Evolutionary conservation across 2,888 invertebrate genomes (phyloP).

Genomic region (Cephus pygmeus): DNA sequence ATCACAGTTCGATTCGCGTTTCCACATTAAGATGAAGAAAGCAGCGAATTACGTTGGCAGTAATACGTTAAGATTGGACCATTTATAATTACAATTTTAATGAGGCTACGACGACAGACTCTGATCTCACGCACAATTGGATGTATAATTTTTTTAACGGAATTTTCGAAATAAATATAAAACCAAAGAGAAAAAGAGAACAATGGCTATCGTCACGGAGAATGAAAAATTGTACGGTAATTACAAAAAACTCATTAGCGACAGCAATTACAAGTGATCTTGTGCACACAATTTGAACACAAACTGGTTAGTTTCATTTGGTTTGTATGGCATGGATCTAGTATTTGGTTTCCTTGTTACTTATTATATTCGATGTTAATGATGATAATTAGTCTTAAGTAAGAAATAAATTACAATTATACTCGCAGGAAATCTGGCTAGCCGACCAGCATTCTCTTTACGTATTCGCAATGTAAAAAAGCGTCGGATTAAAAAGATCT

Average conservation of each 20-base stretch:
- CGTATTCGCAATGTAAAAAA: slow-evolving; percentile 30
- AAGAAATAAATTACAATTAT: slow-evolving; percentile 46
- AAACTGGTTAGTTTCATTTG: slow-evolving; percentile 63
- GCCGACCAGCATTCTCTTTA: slow-evolving; percentile 33
- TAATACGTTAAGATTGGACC: not conserved
- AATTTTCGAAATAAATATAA: not conserved
- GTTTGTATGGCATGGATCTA: slow-evolving; percentile 64
- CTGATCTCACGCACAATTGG: not conserved
- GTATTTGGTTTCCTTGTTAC: slow-evolving; percentile 60
- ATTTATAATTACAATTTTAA: not conserved
- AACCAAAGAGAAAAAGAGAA: not conserved
- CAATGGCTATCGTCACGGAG: slow-evolving; percentile 4
- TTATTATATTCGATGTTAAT: slow-evolving; percentile 37
- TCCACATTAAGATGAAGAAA: not conserved
- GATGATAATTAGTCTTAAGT: slow-evolving; percentile 39
- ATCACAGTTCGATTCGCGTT: not conserved
- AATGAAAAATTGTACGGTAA: slow-evolving; percentile 9
- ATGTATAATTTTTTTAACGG: not conserved
- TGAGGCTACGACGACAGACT: not conserved
- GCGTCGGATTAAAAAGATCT: slow-evolving; percentile 39
- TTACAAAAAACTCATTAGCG: slow-evolving; percentile 26
- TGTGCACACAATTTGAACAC: slow-evolving; percentile 59
- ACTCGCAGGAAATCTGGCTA: slow-evolving; percentile 32
- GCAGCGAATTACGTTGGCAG: not conserved
- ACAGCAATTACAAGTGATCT: slow-evolving; percentile 34